Evolutionary conservation across 2,797 vertebrate species (phyloP).

Genomic region (Gymnodraco acuticeps): DNA sequence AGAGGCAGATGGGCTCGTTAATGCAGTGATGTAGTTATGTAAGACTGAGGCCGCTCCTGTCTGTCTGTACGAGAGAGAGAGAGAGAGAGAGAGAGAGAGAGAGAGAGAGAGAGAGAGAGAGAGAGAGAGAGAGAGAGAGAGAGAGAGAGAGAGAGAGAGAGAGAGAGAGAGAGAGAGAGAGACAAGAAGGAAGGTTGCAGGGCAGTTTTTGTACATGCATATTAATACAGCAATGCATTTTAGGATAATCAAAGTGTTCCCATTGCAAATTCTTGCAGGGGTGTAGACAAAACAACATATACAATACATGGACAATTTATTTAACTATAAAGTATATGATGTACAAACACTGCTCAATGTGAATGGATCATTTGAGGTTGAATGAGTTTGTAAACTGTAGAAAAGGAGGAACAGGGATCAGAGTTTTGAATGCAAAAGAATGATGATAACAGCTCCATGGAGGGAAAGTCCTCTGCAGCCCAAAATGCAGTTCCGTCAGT

Average conservation of each 20-base stretch:
- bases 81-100: background rate
- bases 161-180: background rate
- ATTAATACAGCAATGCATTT: constrained; percentile 51
- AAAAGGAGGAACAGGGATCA: constrained; percentile 4
- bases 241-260: constrained; percentile 31
- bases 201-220: constrained; percentile 44
- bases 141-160: constrained; percentile 4
- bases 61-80: constrained; percentile 50
- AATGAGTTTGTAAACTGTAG: constrained; percentile 19
- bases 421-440: constrained; percentile 17
- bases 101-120: too few species aligned
- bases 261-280: constrained; percentile 35
- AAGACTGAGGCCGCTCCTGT: constrained; percentile 73
- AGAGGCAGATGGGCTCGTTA: constrained; percentile 80
- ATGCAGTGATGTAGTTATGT: constrained; percentile 81
- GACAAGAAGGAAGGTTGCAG: constrained; percentile 17
- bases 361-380: constrained; percentile 23
- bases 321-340: constrained; percentile 28
- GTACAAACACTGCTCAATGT: constrained; percentile 8
- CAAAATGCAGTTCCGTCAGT: background rate
- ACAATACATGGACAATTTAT: constrained; percentile 62
- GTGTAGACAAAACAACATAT: constrained; percentile 61
- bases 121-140: too few species aligned
- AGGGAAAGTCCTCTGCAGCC: background rate
- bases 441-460: background rate